These are phyloP conservation scores for Galaxea fascicularis DNA, from an alignment of 92 coral and sea anemone species.

Conservation along the genomic window DNA sequence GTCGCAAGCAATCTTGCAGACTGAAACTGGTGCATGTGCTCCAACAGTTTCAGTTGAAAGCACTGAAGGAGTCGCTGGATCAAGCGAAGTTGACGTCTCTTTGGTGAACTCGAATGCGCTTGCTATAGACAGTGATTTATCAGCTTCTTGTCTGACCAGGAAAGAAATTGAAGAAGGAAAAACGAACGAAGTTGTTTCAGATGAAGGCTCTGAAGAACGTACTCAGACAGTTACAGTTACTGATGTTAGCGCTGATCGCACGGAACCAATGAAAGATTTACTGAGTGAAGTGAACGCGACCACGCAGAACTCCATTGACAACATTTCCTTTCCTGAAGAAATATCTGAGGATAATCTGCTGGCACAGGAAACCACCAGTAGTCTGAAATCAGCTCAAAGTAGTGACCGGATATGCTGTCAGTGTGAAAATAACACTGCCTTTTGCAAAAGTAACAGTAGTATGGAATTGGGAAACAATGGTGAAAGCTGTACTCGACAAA, in stretches of 20 bases:
- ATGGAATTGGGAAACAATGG: not conserved
- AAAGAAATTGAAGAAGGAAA: not conserved
- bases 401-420: not conserved
- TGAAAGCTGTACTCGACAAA: not conserved
- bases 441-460: not conserved
- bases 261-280: not conserved
- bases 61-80: not conserved
- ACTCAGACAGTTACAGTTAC: too few species aligned
- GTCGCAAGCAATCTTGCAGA: not conserved
- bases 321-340: not conserved
- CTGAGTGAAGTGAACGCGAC: not conserved
- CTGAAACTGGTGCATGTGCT: not conserved
- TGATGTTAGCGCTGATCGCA: not conserved
- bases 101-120: not conserved
- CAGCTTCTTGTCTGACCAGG: not conserved
- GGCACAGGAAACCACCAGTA: not conserved
- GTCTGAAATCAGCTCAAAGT: not conserved
- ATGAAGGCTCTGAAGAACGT: not conserved
- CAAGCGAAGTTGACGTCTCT: not conserved
- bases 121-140: not conserved
- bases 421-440: constrained; percentile 20
- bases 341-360: not conserved
- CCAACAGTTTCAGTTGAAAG: constrained; percentile 2
- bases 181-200: not conserved
- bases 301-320: not conserved